Percentiles rank a stretch among this genome's conserved stretches.
These are phyloP conservation scores for Florisuga fusca DNA, from an alignment of 2,797 vertebrate genomes.

Conservation along the genomic window DNA sequence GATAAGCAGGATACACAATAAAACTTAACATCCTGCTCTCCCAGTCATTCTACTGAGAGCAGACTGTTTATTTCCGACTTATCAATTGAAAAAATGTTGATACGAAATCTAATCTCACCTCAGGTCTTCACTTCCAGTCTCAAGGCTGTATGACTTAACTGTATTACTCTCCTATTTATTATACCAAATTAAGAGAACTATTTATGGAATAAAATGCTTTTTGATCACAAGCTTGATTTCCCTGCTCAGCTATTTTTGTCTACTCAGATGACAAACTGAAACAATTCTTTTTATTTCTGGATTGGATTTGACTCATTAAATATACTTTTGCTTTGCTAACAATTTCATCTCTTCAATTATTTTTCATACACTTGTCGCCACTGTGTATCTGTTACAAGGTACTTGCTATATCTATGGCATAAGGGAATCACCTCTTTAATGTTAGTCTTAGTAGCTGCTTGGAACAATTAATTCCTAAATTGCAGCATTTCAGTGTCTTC, in stretches of 20 bases:
- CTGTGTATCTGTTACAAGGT: background rate
- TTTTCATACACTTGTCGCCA: background rate
- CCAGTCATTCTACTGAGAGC: background rate
- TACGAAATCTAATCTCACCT: background rate
- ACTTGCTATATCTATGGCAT: background rate
- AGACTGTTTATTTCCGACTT: background rate
- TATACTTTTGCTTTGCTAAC: background rate
- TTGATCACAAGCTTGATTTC: background rate
- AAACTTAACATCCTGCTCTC: background rate
- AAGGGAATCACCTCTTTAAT: background rate
- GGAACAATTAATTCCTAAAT: background rate
- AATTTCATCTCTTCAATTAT: background rate
- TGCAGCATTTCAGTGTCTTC: background rate
- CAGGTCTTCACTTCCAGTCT: background rate
- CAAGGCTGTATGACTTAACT: background rate
- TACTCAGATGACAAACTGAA: background rate
- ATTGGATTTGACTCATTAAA: background rate
- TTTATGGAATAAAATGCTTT: background rate
- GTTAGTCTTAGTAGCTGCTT: background rate
- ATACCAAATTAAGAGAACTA: background rate
- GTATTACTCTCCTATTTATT: background rate
- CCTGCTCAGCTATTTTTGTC: background rate
- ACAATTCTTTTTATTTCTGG: background rate
- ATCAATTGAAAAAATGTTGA: background rate
- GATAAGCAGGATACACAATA: background rate